These are phyloP conservation scores for Ophion ellenae DNA, from an alignment of 2,888 invertebrate species.

Conservation along the genomic window DNA sequence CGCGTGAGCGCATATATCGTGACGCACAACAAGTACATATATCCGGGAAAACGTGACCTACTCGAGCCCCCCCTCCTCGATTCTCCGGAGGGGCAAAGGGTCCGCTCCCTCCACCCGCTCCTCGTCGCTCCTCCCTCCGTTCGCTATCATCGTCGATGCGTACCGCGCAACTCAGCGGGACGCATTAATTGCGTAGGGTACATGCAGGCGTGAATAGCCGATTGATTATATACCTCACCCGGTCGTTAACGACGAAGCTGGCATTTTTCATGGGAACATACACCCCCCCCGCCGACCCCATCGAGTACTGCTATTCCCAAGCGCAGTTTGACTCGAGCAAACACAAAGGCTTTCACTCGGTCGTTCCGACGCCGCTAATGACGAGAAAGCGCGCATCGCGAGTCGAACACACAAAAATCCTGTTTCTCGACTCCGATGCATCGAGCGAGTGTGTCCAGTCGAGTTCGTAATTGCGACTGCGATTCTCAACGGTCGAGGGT, in stretches of 20 bases:
- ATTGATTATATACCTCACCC: slow-evolving; percentile 44
- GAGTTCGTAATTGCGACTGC: not conserved
- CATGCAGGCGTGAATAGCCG: slow-evolving; percentile 41
- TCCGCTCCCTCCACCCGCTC: not conserved
- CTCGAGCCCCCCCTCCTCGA: slow-evolving; percentile 8
- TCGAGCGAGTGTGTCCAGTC: not conserved
- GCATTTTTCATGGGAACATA: slow-evolving; percentile 3
- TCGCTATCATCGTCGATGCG: slow-evolving; percentile 5
- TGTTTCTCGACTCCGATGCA: not conserved
- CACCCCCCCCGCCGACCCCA: not conserved
- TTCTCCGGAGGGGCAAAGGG: not conserved
- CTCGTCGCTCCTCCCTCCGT: not conserved
- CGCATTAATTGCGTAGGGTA: slow-evolving; percentile 40
- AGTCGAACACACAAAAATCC: not conserved
- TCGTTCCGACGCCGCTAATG: not conserved
- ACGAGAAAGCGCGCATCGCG: slow-evolving; percentile 8
- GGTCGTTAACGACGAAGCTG: slow-evolving; percentile 22
- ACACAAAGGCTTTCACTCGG: slow-evolving; percentile 21
- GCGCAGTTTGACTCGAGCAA: not conserved
- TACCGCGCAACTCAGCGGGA: slow-evolving; percentile 34
- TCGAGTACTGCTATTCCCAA: slow-evolving; percentile 3
- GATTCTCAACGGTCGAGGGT: too few species aligned
- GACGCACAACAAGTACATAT: slow-evolving; percentile 51
- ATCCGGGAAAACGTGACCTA: slow-evolving; percentile 61
- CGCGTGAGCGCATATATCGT: slow-evolving; percentile 17